A percentile compares a stretch with the other conserved stretches of the same genome.
Evolutionary conservation across 2,113 vertebrate species (phyloP).

Genomic region (Willisornis vidua): DNA sequence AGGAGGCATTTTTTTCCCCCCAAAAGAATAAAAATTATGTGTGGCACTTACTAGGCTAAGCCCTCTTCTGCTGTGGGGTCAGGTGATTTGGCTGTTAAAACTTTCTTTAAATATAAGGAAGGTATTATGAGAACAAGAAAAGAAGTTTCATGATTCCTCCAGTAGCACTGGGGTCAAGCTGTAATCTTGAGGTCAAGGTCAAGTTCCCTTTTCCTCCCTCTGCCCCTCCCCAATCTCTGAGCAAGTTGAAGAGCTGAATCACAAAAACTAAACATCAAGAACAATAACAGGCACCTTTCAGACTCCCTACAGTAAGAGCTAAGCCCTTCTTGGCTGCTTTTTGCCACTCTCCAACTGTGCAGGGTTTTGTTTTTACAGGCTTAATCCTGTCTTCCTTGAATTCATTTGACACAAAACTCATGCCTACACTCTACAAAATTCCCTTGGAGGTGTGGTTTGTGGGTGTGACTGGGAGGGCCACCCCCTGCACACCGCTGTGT

Average conservation of each 20-base stretch:
- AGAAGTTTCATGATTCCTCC: neutral
- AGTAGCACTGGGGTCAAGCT: neutral
- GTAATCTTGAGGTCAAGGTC: slow-evolving; percentile 17
- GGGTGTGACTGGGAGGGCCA: neutral
- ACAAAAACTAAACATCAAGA: neutral
- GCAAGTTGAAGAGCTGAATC: neutral
- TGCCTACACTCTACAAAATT: neutral
- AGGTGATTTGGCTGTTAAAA: neutral
- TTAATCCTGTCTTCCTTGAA: neutral
- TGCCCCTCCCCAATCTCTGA: neutral
- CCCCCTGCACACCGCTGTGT: neutral
- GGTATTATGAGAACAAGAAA: neutral
- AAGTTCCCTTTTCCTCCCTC: neutral
- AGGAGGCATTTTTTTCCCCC: neutral
- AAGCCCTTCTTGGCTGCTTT: neutral
- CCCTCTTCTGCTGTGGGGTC: neutral
- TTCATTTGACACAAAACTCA: neutral
- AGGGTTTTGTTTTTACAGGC: neutral
- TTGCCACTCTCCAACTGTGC: neutral
- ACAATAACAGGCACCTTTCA: neutral
- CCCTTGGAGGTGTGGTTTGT: neutral
- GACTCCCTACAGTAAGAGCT: neutral
- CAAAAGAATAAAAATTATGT: neutral
- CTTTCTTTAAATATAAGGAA: neutral
- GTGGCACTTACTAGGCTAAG: neutral